A percentile compares a stretch with the other conserved stretches of the same genome.
Evolutionary conservation across 1,140 invertebrate genomes (phyloP).

Genomic region (Drosophila parabipectinata): DNA sequence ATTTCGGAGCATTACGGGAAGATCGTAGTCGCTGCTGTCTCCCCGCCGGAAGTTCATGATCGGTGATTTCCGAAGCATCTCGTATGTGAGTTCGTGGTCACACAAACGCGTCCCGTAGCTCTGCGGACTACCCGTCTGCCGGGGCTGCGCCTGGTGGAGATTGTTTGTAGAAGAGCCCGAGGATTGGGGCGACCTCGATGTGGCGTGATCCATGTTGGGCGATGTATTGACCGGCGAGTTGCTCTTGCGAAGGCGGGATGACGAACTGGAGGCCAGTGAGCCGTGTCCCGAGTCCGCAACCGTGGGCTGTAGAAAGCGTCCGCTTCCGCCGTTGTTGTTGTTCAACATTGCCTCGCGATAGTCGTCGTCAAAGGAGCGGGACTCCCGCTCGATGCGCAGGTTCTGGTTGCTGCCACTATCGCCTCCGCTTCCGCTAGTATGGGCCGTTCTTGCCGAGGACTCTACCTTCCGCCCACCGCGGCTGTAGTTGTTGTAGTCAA

Average conservation of each 20-base stretch:
- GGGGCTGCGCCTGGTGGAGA: slow-evolving; percentile 45
- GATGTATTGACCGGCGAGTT: slow-evolving; percentile 41
- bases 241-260: slow-evolving; percentile 43
- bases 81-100: slow-evolving; percentile 82
- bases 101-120: slow-evolving; percentile 80
- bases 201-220: slow-evolving; percentile 35
- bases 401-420: slow-evolving; percentile 70
- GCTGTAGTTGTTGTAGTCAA: slow-evolving; percentile 75
- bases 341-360: slow-evolving; percentile 69
- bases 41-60: slow-evolving; percentile 77
- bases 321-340: slow-evolving; percentile 46
- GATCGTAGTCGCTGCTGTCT: slow-evolving; percentile 68
- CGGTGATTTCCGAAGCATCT: slow-evolving; percentile 70
- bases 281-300: slow-evolving; percentile 12
- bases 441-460: slow-evolving; percentile 16
- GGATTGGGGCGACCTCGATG: slow-evolving; percentile 70
- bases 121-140: slow-evolving; percentile 70
- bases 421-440: slow-evolving; percentile 39
- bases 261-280: slow-evolving; percentile 10
- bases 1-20: slow-evolving; percentile 61
- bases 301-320: slow-evolving; percentile 61
- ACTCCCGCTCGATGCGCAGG: slow-evolving; percentile 72
- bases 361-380: slow-evolving; percentile 82
- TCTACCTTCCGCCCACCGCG: slow-evolving; percentile 25
- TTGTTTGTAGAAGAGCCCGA: slow-evolving; percentile 76